Evolutionary conservation across 2,113 vertebrate genomes (phyloP), one percentile per base, ranked within the genome.

Genomic region (Blennius ocellaris): DNA sequence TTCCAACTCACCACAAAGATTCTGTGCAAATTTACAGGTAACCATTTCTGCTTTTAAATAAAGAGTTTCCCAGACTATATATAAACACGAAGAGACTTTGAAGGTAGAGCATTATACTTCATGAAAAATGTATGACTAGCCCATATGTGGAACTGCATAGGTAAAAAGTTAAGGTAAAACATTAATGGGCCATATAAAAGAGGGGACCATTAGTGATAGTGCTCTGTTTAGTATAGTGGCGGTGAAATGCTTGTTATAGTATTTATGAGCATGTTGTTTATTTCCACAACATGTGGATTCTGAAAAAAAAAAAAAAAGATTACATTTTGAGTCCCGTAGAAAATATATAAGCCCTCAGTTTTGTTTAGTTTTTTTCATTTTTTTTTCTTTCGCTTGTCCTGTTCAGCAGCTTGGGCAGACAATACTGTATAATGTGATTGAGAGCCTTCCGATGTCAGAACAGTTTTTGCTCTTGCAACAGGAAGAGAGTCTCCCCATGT

Each of bases 131-230:
- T 7, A 90, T 90, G 59, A 0, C 5, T 10, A 6, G n/a, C 41
- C 71, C 64, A 74, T 86, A 81, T 65, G 64, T 51, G 48, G 60
- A 62, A 52, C 43, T 39, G 40, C 59, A 70, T 50, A 82, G 77
- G 80, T 73, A 69, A 81, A 30, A 76, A 57, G 79, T 79, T 60
- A 52, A 80, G 69, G 73, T 91, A 69, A 90, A 88, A 85, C 56
- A 76, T 86, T 84, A 16, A 85, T 83, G 60, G 41, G 6, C 39
- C 21, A 30, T 30, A 30, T 2, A 30, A 30, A 30, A 45, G 54
- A 80, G 0, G 69, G 39, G 47, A 50, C 78, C 81, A 86, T 90
- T 80, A 82, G 76, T 38, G 71, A 69, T 73, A 74, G 69, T 69
- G 73, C 57, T 17, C 41, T 78, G 57, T 85, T 84, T 68, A 44